Evolutionary conservation across 53 echinoderm and acorn worm species (phyloP).

Genomic region (Antedon mediterranea): DNA sequence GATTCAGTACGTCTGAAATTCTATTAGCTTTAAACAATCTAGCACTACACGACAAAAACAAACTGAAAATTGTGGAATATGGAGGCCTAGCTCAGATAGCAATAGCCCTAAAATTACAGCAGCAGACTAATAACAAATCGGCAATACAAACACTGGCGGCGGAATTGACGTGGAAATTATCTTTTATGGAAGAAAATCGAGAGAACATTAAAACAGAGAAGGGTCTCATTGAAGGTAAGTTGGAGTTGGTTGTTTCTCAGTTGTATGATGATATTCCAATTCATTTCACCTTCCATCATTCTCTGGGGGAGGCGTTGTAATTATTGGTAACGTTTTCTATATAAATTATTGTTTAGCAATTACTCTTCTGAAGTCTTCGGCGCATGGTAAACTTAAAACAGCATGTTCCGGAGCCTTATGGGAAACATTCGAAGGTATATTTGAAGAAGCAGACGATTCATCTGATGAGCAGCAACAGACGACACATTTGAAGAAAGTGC

Average conservation of each 20-base stretch:
- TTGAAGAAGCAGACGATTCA: constrained; percentile 3
- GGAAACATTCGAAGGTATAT: constrained; percentile 56
- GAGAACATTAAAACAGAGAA: constrained; percentile 45
- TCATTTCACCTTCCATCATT: no score
- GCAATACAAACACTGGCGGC: constrained; percentile 38
- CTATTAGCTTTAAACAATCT: constrained; percentile 64
- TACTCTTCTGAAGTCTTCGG: constrained; percentile 29
- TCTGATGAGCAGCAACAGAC: neutral
- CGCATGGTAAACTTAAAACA: constrained; percentile 27
- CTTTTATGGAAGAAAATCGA: constrained; percentile 59
- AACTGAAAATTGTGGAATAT: constrained; percentile 58
- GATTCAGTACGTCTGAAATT: constrained; percentile 21
- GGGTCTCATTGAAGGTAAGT: constrained; percentile 52
- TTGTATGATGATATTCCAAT: no score
- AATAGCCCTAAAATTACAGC: constrained; percentile 27
- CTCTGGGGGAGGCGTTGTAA: no score
- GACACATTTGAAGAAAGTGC: neutral
- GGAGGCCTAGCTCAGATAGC: constrained; percentile 45
- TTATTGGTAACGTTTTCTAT: no score
- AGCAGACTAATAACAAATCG: constrained; percentile 27
- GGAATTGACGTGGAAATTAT: constrained; percentile 60
- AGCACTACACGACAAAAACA: constrained; percentile 73
- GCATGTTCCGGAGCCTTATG: constrained; percentile 79
- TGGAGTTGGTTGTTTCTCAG: neutral
- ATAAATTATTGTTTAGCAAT: no score